phyloP scores from a whole-genome alignment of 1,140 invertebrate genomes.

The Neodiprion pinetum region DNA sequence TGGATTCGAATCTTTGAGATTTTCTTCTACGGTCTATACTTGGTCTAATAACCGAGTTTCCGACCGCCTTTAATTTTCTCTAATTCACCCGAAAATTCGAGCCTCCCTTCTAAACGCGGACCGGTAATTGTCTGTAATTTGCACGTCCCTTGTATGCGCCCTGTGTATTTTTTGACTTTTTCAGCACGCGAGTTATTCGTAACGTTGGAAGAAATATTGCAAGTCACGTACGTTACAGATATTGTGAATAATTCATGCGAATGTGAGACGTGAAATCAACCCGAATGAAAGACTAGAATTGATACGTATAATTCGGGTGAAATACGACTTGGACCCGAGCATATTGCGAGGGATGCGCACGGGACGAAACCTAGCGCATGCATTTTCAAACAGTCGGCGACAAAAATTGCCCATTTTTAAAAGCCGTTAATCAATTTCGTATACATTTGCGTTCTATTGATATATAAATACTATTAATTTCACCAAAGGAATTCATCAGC shows the following conservation, averaged over 20 bases:
- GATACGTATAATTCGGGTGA: constrained; percentile 2
- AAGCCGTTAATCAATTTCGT: constrained; percentile 4
- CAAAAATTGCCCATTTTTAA: background rate
- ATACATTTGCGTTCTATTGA: constrained; percentile 15
- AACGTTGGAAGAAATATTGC: background rate
- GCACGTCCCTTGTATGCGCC: background rate
- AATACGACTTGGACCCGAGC: background rate
- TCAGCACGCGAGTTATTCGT: background rate
- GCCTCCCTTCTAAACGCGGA: background rate
- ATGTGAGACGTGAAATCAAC: too few relatives aligned
- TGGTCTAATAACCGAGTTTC: background rate
- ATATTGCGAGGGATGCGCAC: background rate
- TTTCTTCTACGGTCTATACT: background rate
- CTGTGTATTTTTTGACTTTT: background rate
- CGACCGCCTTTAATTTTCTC: background rate
- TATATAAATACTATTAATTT: constrained; percentile 59
- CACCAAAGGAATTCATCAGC: constrained; percentile 49
- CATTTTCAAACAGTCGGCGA: background rate
- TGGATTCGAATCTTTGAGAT: background rate
- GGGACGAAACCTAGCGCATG: too few relatives aligned
- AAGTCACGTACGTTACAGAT: too few relatives aligned
- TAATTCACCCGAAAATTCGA: background rate
- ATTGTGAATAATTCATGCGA: too few relatives aligned
- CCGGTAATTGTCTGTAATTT: background rate
- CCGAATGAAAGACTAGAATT: background rate